Evolutionary conservation across 1,140 invertebrate species (phyloP).

Genomic region (Tachypleus tridentatus): DNA sequence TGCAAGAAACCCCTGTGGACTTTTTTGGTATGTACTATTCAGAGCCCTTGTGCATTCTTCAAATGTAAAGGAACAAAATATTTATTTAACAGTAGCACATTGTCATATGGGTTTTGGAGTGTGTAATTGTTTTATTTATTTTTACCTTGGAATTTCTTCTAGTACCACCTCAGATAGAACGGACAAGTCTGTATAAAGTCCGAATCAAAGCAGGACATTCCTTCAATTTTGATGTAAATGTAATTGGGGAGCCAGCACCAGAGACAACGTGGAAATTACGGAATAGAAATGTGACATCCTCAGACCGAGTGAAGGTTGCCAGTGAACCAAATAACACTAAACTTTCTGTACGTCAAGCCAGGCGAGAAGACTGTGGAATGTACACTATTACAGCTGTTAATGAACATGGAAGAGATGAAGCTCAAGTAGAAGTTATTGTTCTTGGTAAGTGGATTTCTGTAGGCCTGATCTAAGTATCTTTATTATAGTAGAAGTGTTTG

Average conservation of each 20-base stretch:
- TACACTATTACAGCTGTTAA: conserved; percentile 90
- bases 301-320: conserved; percentile 32
- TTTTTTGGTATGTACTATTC: too few species aligned
- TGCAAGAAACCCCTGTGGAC: too few species aligned
- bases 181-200: conserved; percentile 43
- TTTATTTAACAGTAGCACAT: too few species aligned
- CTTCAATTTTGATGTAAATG: conserved; percentile 41
- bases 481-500: too few species aligned
- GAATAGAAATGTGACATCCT: conserved; percentile 41
- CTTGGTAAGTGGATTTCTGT: conserved; percentile 41
- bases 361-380: conserved; percentile 61
- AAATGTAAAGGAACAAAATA: too few species aligned
- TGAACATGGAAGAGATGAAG: conserved; percentile 78
- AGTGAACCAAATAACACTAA: conserved; percentile 37
- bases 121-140: too few species aligned
- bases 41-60: not conserved
- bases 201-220: conserved; percentile 62
- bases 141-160: conserved; percentile 6
- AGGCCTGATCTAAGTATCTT: too few species aligned
- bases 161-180: conserved; percentile 34
- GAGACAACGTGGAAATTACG: conserved; percentile 50
- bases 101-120: too few species aligned
- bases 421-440: conserved; percentile 85
- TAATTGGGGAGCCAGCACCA: conserved; percentile 40
- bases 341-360: conserved; percentile 36